phyloP scores from a whole-genome alignment of 2,888 invertebrate species.

The Silvanus unidentatus region DNA sequence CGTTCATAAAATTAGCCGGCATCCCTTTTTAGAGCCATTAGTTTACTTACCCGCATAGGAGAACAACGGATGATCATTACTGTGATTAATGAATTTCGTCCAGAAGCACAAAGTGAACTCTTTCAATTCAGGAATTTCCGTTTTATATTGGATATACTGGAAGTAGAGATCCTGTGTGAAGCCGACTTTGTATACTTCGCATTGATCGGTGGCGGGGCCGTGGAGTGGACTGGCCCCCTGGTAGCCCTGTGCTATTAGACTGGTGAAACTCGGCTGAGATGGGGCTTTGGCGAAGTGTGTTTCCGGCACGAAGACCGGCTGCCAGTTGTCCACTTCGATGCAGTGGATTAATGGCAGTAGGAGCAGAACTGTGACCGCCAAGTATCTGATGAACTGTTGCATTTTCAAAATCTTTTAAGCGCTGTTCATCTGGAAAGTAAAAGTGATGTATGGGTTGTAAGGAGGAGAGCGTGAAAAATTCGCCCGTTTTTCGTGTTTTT shows the following conservation, averaged over 20 bases:
- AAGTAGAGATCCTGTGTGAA: conserved; percentile 56
- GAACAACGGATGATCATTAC: conserved; percentile 74
- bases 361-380: conserved; percentile 11
- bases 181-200: conserved; percentile 53
- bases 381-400: too few species aligned
- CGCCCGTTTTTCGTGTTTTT: too few species aligned
- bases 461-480: too few species aligned
- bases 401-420: too few species aligned
- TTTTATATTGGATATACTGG: conserved; percentile 70
- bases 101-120: conserved; percentile 81
- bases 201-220: conserved; percentile 40
- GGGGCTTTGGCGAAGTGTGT: too few species aligned
- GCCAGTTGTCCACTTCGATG: conserved; percentile 48
- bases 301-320: conserved; percentile 50
- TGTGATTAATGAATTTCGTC: conserved; percentile 77
- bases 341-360: conserved; percentile 36
- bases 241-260: conserved; percentile 12
- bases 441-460: too few species aligned
- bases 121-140: conserved; percentile 65
- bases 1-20: too few species aligned
- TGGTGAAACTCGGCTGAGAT: conserved; percentile 12
- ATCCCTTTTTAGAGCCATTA: too few species aligned
- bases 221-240: conserved; percentile 23
- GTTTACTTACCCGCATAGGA: conserved; percentile 69
- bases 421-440: too few species aligned